Evolutionary conservation across 2,797 vertebrate genomes (phyloP).

Genomic region (Alauda arvensis): DNA sequence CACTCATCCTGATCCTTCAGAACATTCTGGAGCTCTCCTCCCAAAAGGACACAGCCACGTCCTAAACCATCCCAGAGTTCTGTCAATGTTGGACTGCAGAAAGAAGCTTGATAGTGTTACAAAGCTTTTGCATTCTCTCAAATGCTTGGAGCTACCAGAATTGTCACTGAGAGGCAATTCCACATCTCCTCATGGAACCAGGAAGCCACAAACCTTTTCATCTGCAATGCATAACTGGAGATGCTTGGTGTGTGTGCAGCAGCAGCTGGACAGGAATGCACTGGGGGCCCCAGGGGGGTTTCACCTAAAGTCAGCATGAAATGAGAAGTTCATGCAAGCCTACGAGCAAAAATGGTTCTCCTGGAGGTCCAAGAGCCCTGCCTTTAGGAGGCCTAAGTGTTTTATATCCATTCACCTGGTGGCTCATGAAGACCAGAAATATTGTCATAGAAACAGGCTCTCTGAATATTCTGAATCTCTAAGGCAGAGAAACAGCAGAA

Average conservation of each 20-base stretch:
- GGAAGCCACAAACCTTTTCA: conserved; percentile 59
- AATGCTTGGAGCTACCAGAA: conserved; percentile 28
- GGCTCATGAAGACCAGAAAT: conserved; percentile 94
- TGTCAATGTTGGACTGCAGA: conserved; percentile 57
- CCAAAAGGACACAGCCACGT: not conserved
- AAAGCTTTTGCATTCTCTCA: conserved; percentile 36
- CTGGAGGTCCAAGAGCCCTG: conserved; percentile 70
- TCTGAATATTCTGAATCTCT: conserved; percentile 98
- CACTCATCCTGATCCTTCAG: not conserved
- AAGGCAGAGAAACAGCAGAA: conserved; percentile 79
- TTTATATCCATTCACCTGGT: conserved; percentile 89
- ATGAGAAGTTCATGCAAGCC: conserved; percentile 85
- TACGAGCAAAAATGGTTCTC: conserved; percentile 79
- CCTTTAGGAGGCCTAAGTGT: conserved; percentile 70
- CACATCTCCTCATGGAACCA: conserved; percentile 59
- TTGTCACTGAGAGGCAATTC: conserved; percentile 47
- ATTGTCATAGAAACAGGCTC: conserved; percentile 98
- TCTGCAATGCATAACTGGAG: conserved; percentile 57
- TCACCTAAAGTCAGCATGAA: conserved; percentile 72
- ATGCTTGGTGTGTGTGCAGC: conserved; percentile 67
- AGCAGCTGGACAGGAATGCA: conserved; percentile 65
- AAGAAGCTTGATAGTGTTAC: conserved; percentile 46
- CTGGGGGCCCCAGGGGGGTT: conserved; percentile 39
- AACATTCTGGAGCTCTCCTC: not conserved
- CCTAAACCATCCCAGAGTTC: not conserved